Conservation (phyloP, 2,888 invertebrate genomes). For the Acanthopleura granulata region DNA sequence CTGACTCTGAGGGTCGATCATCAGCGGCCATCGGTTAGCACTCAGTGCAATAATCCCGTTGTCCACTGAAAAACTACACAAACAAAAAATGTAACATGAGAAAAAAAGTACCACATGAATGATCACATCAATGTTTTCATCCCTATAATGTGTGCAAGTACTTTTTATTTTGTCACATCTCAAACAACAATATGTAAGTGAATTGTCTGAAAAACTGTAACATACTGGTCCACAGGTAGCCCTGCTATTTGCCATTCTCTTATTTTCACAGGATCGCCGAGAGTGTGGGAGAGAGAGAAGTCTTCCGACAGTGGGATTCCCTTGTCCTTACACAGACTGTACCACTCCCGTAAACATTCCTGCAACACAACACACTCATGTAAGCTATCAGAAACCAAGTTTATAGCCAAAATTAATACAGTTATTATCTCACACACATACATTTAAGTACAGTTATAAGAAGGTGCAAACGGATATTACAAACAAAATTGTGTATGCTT, state of each 20-base stretch:
- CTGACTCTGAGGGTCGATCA: constrained; percentile 77
- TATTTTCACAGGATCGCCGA: constrained; percentile 68
- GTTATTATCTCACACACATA: too few relatives aligned
- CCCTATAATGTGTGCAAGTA: too few relatives aligned
- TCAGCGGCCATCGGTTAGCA: constrained; percentile 68
- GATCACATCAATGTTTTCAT: too few relatives aligned
- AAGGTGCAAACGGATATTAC: too few relatives aligned
- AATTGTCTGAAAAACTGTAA: constrained; percentile 1
- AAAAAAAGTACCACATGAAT: too few relatives aligned
- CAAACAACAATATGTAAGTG: too few relatives aligned
- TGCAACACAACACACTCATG: constrained; percentile 26
- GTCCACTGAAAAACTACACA: constrained; percentile 66
- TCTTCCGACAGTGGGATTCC: constrained; percentile 63
- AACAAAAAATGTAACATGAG: neutral
- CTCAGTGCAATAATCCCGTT: constrained; percentile 66
- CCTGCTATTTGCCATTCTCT: constrained; percentile 69
- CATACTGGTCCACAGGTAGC: constrained; percentile 67
- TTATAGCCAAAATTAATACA: too few relatives aligned
- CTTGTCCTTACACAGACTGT: constrained; percentile 59
- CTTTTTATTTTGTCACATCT: too few relatives aligned
- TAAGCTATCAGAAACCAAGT: too few relatives aligned
- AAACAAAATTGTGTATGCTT: too few relatives aligned
- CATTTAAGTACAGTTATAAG: too few relatives aligned
- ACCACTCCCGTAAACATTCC: constrained; percentile 66
- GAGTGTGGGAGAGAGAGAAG: constrained; percentile 63